Percentiles rank a stretch among this genome's conserved stretches.
phyloP scores from a whole-genome alignment of 2,888 invertebrate genomes.

The Oscheius myriophilus region DNA sequence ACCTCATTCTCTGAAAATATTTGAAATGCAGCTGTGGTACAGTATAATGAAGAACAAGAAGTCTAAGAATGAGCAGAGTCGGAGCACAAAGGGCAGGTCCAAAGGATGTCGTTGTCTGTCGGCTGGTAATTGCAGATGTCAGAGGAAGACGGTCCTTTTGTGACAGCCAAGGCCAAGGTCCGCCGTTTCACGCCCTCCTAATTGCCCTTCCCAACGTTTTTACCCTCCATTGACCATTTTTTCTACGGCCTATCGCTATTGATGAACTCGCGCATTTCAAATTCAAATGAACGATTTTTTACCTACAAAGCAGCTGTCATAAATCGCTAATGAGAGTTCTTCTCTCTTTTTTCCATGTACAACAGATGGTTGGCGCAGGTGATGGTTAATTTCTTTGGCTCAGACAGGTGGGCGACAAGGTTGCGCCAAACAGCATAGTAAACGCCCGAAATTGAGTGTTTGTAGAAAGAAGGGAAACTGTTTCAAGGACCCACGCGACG shows the following conservation, averaged over 20 bases:
- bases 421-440: no score
- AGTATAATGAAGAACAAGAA: neutral
- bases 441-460: no score
- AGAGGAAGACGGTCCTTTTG: constrained; percentile 25
- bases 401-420: constrained; percentile 22
- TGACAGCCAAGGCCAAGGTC: constrained; percentile 28
- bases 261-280: no score
- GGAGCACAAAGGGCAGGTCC: constrained; percentile 4
- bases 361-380: constrained; percentile 20
- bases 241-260: no score
- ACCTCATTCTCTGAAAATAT: neutral
- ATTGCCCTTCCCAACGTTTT: constrained; percentile 16
- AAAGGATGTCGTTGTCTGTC: constrained; percentile 1
- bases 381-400: neutral
- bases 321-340: neutral
- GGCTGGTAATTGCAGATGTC: constrained; percentile 22
- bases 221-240: neutral
- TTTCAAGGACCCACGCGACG: no score
- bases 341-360: neutral
- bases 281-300: no score
- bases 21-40: neutral
- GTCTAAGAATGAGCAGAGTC: neutral
- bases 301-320: no score
- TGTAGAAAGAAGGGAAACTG: no score
- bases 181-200: constrained; percentile 24